These are phyloP conservation scores for Hydrotaea cyrtoneurina DNA, from an alignment of 2,888 invertebrate genomes.

Conservation along the genomic window DNA sequence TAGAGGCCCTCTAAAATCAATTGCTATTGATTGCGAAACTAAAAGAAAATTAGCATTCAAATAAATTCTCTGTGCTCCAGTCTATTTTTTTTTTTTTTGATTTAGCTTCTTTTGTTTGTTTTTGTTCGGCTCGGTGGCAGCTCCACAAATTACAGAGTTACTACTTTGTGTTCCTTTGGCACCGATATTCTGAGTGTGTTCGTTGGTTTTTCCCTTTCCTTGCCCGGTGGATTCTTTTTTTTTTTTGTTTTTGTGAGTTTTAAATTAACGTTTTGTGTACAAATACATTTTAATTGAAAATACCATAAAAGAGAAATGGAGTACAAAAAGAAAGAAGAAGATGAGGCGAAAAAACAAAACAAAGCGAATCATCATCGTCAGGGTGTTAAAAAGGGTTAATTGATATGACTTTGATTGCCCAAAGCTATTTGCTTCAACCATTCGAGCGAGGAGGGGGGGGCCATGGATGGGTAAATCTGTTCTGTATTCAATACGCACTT, in stretches of 20 bases:
- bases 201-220: conserved; percentile 18
- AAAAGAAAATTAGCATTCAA: conserved; percentile 20
- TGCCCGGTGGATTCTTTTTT: background rate
- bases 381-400: conserved; percentile 68
- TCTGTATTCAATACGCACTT: conserved; percentile 29
- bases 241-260: conserved; percentile 5
- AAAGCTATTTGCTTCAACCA: conserved; percentile 46
- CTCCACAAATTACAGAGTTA: conserved; percentile 51
- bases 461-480: background rate
- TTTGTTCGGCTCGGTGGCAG: background rate
- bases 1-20: conserved; percentile 49
- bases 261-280: conserved; percentile 59
- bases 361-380: background rate
- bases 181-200: too few species aligned
- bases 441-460: background rate
- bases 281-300: conserved; percentile 64
- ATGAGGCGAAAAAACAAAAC: background rate
- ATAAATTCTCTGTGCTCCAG: background rate
- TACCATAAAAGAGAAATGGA: conserved; percentile 34
- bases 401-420: conserved; percentile 66
- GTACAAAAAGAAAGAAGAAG: background rate
- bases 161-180: conserved; percentile 41
- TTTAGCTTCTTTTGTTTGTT: background rate
- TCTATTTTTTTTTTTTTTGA: background rate
- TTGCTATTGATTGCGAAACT: conserved; percentile 58